phyloP scores from a whole-genome alignment of 2,888 invertebrate species.

The Hydrotaea diabolus region DNA sequence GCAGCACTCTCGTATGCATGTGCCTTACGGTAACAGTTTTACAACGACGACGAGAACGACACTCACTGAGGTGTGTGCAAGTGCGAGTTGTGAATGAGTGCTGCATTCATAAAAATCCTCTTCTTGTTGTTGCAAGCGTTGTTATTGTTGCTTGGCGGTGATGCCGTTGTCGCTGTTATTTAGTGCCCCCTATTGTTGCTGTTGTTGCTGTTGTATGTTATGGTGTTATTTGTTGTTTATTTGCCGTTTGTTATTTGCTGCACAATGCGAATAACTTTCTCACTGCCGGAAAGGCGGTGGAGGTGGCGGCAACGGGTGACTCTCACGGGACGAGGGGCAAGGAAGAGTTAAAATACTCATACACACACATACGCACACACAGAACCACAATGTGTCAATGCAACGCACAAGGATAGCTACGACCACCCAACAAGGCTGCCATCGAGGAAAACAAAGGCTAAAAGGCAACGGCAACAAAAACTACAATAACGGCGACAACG shows the following conservation, averaged over 20 bases:
- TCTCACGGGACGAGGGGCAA: too few species aligned
- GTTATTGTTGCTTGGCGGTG: slow-evolving; percentile 6
- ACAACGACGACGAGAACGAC: slow-evolving; percentile 24
- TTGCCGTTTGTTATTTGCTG: slow-evolving; percentile 43
- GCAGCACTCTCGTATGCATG: too few species aligned
- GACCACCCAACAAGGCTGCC: background rate
- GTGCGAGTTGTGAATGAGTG: slow-evolving; percentile 39
- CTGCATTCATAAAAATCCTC: slow-evolving; percentile 53
- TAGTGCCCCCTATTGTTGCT: slow-evolving; percentile 41
- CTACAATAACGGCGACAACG: background rate
- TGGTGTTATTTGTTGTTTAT: slow-evolving; percentile 56
- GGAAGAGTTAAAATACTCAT: background rate
- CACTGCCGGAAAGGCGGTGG: background rate
- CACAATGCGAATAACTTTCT: background rate
- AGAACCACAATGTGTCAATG: slow-evolving; percentile 21
- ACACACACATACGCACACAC: too few species aligned
- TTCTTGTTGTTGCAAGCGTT: slow-evolving; percentile 33
- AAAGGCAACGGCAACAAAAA: background rate
- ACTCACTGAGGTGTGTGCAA: slow-evolving; percentile 18
- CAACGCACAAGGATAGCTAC: slow-evolving; percentile 7
- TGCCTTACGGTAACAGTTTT: slow-evolving; percentile 43
- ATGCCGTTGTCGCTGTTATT: slow-evolving; percentile 36
- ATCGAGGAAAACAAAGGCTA: background rate
- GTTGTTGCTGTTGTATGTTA: slow-evolving; percentile 25
- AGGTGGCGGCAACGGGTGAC: background rate